Percentiles rank a stretch among this genome's conserved stretches.
Evolutionary conservation across 2,797 vertebrate genomes (phyloP).

Genomic region (Crenuchus spilurus): DNA sequence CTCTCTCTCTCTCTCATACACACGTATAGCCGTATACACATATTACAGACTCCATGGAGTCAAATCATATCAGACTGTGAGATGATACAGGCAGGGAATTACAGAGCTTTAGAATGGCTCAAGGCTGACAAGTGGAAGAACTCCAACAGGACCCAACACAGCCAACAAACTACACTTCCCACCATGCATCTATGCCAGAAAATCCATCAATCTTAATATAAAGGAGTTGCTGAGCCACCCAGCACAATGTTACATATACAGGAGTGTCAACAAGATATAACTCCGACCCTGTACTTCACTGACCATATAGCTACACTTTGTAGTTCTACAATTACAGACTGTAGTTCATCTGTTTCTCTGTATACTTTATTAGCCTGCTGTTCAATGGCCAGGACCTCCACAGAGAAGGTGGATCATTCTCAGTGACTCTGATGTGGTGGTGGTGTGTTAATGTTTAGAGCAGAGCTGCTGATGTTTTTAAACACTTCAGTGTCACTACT

Average conservation of each 20-base stretch:
- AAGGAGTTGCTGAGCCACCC: slow-evolving; percentile 15
- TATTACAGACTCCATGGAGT: slow-evolving; percentile 17
- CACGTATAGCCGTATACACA: neutral
- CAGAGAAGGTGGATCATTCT: no score
- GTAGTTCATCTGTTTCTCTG: no score
- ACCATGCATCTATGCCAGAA: slow-evolving; percentile 36
- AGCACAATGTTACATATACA: neutral
- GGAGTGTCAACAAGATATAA: no score
- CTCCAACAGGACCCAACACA: neutral
- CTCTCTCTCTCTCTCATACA: neutral
- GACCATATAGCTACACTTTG: no score
- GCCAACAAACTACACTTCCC: slow-evolving; percentile 19
- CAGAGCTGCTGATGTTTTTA: no score
- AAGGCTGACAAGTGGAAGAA: slow-evolving; percentile 19
- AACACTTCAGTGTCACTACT: no score
- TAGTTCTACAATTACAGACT: no score
- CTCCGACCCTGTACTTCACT: no score
- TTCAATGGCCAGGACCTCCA: no score
- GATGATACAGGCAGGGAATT: slow-evolving; percentile 32
- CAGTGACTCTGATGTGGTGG: no score
- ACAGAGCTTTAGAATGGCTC: slow-evolving; percentile 23
- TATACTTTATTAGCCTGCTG: no score
- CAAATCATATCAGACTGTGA: slow-evolving; percentile 31
- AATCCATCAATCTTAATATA: slow-evolving; percentile 25
- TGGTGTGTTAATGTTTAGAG: no score